These are phyloP conservation scores for Sycophila sp. DNA, from an alignment of 1,140 invertebrate species.

Conservation along the genomic window DNA sequence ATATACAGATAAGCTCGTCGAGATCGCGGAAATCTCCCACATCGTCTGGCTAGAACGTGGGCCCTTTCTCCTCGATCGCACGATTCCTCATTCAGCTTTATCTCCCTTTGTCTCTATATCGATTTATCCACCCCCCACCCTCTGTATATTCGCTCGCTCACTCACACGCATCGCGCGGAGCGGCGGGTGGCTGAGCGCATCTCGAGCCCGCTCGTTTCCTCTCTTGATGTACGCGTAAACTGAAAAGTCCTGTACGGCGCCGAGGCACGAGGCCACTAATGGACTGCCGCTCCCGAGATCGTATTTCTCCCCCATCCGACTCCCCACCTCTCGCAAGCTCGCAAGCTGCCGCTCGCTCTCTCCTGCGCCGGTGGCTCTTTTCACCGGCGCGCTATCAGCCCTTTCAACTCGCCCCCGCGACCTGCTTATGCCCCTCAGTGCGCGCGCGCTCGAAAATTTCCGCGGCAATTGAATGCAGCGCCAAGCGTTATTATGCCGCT, in stretches of 20 bases:
- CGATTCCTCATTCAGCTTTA: conserved; percentile 16
- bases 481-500: background rate
- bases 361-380: background rate
- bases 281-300: conserved; percentile 44
- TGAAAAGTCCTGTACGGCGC: conserved; percentile 36
- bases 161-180: too few species aligned
- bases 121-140: conserved; percentile 14
- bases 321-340: background rate
- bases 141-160: background rate
- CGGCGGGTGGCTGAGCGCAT: too few species aligned
- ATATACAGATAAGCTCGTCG: background rate
- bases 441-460: too few species aligned
- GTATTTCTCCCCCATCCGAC: conserved; percentile 13
- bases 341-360: background rate
- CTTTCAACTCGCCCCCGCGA: background rate
- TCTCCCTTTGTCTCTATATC: conserved; percentile 35
- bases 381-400: background rate
- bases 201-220: too few species aligned
- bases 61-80: too few species aligned
- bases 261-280: conserved; percentile 42
- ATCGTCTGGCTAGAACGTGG: too few species aligned
- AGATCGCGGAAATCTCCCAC: background rate
- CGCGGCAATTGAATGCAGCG: conserved; percentile 12
- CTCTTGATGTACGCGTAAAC: conserved; percentile 41
- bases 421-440: conserved; percentile 15